Evolutionary conservation across 2,888 invertebrate genomes (phyloP), one percentile per base, ranked within the genome.

Genomic region (Athetis lepigone): DNA sequence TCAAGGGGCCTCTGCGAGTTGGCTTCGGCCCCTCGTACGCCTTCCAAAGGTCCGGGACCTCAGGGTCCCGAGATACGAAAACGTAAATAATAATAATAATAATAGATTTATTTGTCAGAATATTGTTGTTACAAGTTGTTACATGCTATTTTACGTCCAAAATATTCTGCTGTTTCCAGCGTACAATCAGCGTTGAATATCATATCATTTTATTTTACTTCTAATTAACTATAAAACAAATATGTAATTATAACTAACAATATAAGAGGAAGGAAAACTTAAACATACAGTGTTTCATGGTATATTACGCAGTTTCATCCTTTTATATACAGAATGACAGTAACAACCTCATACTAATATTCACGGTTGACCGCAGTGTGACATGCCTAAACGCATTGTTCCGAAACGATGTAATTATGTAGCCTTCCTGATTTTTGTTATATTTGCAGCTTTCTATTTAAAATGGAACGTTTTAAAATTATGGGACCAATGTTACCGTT

Each of bases 391-490:
- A 33, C 57, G 37, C 47, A 70, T 70, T 69, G 62, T 74, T 56
- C 16, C 49, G 7, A 27, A 29, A 21, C 39, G 29, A 39, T 58
- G 33, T 11, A 11, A 8, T 18, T 25, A 21, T 39, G 16, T 11
- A n/a, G 19, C 7, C 55, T 75, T 57, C 75, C 70, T 62, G 70
- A 69, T 52, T 42, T 63, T 63, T 69, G 62, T 74, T 46, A n/a
- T 18, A 51, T n/a, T 21, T n/a, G 16, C n/a, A 18, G 33, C 75
- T 71, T 62, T 71, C 70, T 33, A 29, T 70, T 70, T 19, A 13
- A 21, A n/a, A 39, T 52, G n/a, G 4, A 21, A 36, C 33, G 25
- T 27, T 1, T 23, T 9, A 21, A 8, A 0, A 8, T 19, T 19
- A 11, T 27, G 18, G 27, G 25, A 55, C 8, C 7, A 0, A n/a